phyloP scores from a whole-genome alignment of 2,888 invertebrate genomes.

The Emmelina monodactyla region DNA sequence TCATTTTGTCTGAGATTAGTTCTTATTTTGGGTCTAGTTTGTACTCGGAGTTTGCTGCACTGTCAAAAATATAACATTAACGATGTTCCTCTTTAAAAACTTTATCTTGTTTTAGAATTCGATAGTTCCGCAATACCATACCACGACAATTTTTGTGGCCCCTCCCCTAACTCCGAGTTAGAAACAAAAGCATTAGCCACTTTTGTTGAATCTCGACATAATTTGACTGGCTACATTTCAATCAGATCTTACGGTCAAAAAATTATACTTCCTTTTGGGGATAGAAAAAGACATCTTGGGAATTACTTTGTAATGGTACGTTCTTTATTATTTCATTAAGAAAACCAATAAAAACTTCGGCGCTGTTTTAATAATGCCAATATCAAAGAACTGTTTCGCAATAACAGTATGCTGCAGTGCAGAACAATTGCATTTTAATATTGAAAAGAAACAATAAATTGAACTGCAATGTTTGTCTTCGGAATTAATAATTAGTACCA shows the following conservation, averaged over 20 bases:
- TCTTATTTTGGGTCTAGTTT: no score
- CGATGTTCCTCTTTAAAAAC: no score
- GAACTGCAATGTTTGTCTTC: not conserved
- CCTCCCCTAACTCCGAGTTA: slow-evolving; percentile 37
- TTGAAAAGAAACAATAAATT: no score
- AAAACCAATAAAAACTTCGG: not conserved
- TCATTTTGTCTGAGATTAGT: no score
- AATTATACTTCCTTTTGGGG: slow-evolving; percentile 65
- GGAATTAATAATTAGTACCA: not conserved
- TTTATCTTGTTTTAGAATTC: slow-evolving; percentile 25
- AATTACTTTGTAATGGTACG: slow-evolving; percentile 51
- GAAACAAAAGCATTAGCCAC: slow-evolving; percentile 30
- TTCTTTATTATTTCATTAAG: not conserved
- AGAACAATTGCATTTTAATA: not conserved
- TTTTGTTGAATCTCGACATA: slow-evolving; percentile 21
- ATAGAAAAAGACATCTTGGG: slow-evolving; percentile 39
- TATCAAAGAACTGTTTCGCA: no score
- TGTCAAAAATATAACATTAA: no score
- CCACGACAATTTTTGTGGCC: slow-evolving; percentile 31
- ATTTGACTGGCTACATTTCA: slow-evolving; percentile 66
- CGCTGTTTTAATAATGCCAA: no score
- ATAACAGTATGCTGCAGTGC: no score
- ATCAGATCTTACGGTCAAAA: slow-evolving; percentile 72
- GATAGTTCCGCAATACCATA: slow-evolving; percentile 22
- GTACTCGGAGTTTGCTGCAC: no score